Evolutionary conservation across 2,888 invertebrate genomes (phyloP), one percentile per base, ranked within the genome.

Genomic region (Hyles lineata): DNA sequence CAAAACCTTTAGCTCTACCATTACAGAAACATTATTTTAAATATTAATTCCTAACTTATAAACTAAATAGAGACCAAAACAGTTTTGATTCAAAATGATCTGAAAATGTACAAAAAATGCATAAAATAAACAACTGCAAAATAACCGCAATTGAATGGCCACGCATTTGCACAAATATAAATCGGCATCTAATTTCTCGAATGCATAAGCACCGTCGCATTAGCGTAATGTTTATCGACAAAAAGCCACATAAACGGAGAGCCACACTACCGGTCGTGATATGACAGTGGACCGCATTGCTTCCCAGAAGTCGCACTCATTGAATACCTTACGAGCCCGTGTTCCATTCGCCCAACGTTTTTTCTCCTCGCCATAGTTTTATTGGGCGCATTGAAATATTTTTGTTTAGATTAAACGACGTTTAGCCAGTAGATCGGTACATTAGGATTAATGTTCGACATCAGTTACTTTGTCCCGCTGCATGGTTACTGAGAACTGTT

Each of bases 381-480:
- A 92, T 92, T 93, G 90, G 90, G 84, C 82, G 87, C 92, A 92
- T 92, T 92, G 90, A 93, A 93, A 93, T 94, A 93, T 94, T 93
- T 92, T 90, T 90, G 92, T 92, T 91, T 90, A 93, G 92, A 93
- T 93, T 91, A 93, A 93, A 93, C 90, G 92, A 87, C 92, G 89
- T 90, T 92, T 92, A 90, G 86, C 83, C 86, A 87, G 85, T 85
- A 90, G 91, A 89, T 89, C 86, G 87, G 89, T 91, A 89, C 93
- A 93, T 94, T 93, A 92, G 94, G 93, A 93, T 94, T 94, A 93
- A 94, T 94, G 93, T 92, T 89, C 76, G 80, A 90, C 92, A 93
- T 93, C 92, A 92, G 89, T 93, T 89, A 89, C 85, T 81, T 81
- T 83, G 81, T 81, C 83, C 84, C 84, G 71, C 73, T 75, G 78